phyloP scores from a whole-genome alignment of 2,888 invertebrate genomes.

The Chalcosyrphus nemorum region DNA sequence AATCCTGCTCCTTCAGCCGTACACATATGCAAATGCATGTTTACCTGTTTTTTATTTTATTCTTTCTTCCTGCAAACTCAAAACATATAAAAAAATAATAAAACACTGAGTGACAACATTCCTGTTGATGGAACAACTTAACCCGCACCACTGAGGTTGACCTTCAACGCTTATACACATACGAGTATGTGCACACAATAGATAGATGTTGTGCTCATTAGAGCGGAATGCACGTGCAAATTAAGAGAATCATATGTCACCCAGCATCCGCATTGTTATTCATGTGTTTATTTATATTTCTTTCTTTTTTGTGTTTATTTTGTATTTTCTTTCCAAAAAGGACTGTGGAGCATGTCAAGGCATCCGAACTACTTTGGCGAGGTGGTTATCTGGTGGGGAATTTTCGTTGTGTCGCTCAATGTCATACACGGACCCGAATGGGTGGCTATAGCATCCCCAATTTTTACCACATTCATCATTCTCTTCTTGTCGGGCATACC shows the following conservation, averaged over 20 bases:
- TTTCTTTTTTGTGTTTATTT: no score
- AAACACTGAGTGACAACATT: slow-evolving; percentile 20
- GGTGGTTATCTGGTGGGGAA: slow-evolving; percentile 96
- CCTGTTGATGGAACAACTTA: slow-evolving; percentile 55
- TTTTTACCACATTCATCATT: slow-evolving; percentile 93
- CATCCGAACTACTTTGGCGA: slow-evolving; percentile 98
- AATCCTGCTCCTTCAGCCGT: slow-evolving; percentile 26
- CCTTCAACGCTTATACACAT: slow-evolving; percentile 48
- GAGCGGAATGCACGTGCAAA: slow-evolving; percentile 65
- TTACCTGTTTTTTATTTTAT: slow-evolving; percentile 47
- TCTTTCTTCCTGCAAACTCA: neutral
- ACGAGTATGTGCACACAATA: slow-evolving; percentile 41
- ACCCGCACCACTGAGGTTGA: slow-evolving; percentile 51
- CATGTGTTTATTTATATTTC: slow-evolving; percentile 24
- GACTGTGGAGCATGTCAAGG: slow-evolving; percentile 93
- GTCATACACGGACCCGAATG: slow-evolving; percentile 93
- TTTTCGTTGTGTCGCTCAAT: slow-evolving; percentile 93
- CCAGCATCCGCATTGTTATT: slow-evolving; percentile 31
- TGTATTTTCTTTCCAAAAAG: slow-evolving; percentile 81
- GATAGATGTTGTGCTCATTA: slow-evolving; percentile 60
- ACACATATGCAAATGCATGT: slow-evolving; percentile 15
- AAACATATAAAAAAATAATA: neutral
- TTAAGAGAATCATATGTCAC: slow-evolving; percentile 54
- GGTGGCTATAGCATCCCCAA: slow-evolving; percentile 92
- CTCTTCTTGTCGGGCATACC: slow-evolving; percentile 96